Conservation (phyloP, 2,797 vertebrate species). For the Etheostoma nigrum region DNA sequence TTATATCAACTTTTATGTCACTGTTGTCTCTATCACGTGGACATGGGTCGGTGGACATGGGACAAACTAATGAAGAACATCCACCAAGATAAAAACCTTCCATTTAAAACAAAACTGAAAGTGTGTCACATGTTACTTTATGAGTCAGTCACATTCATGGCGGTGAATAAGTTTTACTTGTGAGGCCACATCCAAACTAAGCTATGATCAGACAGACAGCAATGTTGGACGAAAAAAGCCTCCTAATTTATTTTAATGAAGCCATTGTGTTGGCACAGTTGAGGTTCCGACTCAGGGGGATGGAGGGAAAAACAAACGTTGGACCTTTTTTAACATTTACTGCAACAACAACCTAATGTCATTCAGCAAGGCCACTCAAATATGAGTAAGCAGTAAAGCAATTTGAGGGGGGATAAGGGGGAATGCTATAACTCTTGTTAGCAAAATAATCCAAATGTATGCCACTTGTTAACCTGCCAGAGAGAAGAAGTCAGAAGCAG, state of each 20-base stretch:
- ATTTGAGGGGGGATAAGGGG: not conserved
- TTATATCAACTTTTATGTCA: not conserved
- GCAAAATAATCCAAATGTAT: not conserved
- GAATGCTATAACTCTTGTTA: not conserved
- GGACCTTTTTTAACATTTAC: too few species aligned
- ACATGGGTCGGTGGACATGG: too few species aligned
- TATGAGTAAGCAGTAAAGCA: too few species aligned
- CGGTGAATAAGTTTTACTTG: not conserved
- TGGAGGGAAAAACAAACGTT: too few species aligned
- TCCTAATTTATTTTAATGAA: not conserved
- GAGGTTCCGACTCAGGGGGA: not conserved
- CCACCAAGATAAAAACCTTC: not conserved
- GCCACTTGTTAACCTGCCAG: not conserved
- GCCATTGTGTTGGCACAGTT: not conserved
- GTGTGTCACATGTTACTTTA: constrained; percentile 5
- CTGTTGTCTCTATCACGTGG: not conserved
- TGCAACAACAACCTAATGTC: too few species aligned
- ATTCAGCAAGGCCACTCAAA: too few species aligned
- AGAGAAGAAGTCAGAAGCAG: not conserved
- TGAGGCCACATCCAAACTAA: too few species aligned
- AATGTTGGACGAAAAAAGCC: not conserved
- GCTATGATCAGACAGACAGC: too few species aligned
- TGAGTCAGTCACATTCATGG: not conserved
- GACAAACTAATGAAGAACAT: not conserved
- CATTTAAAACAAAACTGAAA: not conserved